phyloP scores from a whole-genome alignment of 2,888 invertebrate genomes.

The Heteropelma amictum region DNA sequence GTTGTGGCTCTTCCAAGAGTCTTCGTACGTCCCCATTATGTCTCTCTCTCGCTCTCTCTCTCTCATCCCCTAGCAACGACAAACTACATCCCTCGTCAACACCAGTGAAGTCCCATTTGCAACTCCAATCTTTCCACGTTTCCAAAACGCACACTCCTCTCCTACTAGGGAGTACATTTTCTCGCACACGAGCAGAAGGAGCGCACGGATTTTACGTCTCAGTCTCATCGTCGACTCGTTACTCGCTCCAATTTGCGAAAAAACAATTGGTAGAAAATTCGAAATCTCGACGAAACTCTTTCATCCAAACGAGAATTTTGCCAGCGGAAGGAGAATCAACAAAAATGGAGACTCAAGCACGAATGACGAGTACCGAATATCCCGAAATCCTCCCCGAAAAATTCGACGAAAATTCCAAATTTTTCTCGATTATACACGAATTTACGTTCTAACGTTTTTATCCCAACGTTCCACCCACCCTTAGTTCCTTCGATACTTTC shows the following conservation, averaged over 20 bases:
- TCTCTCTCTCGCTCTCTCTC: not conserved
- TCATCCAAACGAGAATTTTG: too few relatives aligned
- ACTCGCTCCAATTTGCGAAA: not conserved
- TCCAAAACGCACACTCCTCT: conserved; percentile 15
- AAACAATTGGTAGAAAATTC: too few relatives aligned
- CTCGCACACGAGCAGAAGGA: not conserved
- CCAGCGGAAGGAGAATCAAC: too few relatives aligned
- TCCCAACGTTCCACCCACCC: too few relatives aligned
- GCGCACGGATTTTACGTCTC: not conserved
- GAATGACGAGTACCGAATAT: too few relatives aligned
- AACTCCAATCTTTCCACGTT: conserved; percentile 6
- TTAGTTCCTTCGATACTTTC: too few relatives aligned
- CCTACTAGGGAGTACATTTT: conserved; percentile 5
- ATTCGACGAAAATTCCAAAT: too few relatives aligned
- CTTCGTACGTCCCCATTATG: conserved; percentile 1
- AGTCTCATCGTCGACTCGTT: not conserved
- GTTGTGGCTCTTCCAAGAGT: conserved; percentile 36
- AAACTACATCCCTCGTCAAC: conserved; percentile 36
- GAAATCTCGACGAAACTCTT: too few relatives aligned
- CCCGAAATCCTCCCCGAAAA: too few relatives aligned
- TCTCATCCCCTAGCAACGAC: conserved; percentile 18
- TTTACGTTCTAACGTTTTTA: too few relatives aligned
- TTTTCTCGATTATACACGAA: too few relatives aligned
- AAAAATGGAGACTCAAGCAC: too few relatives aligned
- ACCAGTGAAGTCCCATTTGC: conserved; percentile 32